Conservation (phyloP, 2,113 vertebrate species). For the Butorides virescens region DNA sequence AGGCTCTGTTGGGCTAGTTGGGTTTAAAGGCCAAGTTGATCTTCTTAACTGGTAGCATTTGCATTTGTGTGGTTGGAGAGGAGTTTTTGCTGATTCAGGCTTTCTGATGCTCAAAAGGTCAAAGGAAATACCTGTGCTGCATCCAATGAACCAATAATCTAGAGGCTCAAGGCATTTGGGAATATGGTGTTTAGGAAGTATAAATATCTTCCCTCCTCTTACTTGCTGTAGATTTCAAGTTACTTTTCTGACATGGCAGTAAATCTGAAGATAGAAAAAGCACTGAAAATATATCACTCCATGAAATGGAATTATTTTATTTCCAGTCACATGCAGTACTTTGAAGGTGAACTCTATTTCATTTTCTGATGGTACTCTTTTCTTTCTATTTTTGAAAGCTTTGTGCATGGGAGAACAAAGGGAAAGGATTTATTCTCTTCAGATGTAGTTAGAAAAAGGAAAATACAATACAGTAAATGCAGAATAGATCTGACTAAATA, state of each 20-base stretch:
- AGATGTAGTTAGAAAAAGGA: conserved; percentile 4
- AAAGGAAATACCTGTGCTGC: neutral
- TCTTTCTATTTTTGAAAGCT: conserved; percentile 33
- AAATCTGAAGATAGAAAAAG: conserved; percentile 55
- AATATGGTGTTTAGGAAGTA: neutral
- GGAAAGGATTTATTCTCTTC: conserved; percentile 46
- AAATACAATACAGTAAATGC: neutral
- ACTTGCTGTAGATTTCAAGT: conserved; percentile 25
- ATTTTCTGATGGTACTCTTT: conserved; percentile 37
- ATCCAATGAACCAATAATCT: neutral
- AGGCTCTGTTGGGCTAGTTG: neutral
- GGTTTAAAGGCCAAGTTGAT: neutral
- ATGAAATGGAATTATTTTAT: conserved; percentile 67
- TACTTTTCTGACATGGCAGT: conserved; percentile 35
- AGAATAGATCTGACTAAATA: conserved; percentile 2
- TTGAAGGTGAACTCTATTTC: conserved; percentile 67
- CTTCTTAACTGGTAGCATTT: neutral
- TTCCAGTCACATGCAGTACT: conserved; percentile 49
- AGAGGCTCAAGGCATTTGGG: neutral
- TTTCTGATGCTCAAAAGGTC: neutral
- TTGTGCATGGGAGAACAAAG: conserved; percentile 34
- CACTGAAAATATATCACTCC: conserved; percentile 52
- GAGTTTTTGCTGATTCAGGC: neutral
- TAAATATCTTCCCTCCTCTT: neutral
- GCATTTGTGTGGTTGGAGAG: neutral